Evolutionary conservation across 1,140 invertebrate genomes (phyloP), one percentile per base, ranked within the genome.

Genomic region (Drosophila auraria): DNA sequence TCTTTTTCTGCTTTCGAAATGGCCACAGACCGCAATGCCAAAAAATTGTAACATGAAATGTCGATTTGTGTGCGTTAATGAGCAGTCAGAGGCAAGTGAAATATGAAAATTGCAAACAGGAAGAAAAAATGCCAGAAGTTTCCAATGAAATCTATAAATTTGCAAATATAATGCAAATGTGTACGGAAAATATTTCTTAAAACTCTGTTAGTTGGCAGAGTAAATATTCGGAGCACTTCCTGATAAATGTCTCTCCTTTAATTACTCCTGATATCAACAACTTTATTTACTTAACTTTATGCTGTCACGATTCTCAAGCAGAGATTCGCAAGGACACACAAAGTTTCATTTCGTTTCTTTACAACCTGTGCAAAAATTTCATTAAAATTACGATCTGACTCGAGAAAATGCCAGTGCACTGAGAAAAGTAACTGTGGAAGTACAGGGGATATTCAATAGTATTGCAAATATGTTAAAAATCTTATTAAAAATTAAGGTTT

Each of bases 41-140:
- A 84, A 73, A 80, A 89, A 78, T 57, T 74, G 59, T 75, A 69
- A 81, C 73, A 84, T 75, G 78, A 72, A 90, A 81, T 73, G 78
- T 61, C 58, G 73, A 89, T 78, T 83, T 63, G 66, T 68, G 54
- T 75, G 40, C 56, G 68, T 84, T 84, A 84, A 87, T 80, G 80
- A 73, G 71, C 64, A 65, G 60, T 40, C 65, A 59, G 49, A 36
- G 27, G 25, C 36, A 53, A 51, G 53, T 49, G 38, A 56, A 56
- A 56, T 56, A 56, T 56, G 54, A 56, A 56, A 56, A 56, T 56
- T 56, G 20, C 54, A 23, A 40, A 59, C 42, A 54, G 47, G 50
- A 51, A 47, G 56, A 50, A 58, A 75, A 82, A 50, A 15, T 38
- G 7, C 5, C 14, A 23, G 14, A 2, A 23, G 12, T 40, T 40